Evolutionary conservation across 2,797 vertebrate genomes (phyloP), one percentile per base, ranked within the genome.

Genomic region (Nannoperca obscura): DNA sequence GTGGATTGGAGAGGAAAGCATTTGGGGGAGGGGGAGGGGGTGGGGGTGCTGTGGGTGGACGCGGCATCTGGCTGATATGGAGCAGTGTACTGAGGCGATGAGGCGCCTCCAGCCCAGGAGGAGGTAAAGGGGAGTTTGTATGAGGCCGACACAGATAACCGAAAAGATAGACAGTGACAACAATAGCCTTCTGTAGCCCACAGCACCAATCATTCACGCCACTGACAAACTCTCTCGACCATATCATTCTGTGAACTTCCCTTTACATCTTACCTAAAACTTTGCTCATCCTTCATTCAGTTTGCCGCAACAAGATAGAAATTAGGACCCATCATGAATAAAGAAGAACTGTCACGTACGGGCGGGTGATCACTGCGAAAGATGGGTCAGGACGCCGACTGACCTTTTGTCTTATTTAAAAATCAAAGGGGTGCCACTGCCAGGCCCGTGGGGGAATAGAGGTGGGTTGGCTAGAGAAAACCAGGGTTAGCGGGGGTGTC

Each of bases 381-480:
- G 90, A 87, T 70, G 46, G 86, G 84, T 84, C 86, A 89, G 76
- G 80, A 71, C 70, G 75, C 82, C 20, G 34, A 72, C 84, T 95
- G 95, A 95, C 95, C 94, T 95, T 93, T 94, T 81, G 84, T 94
- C 93, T 94, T 94, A 93, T 94, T 94, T 94, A 94, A 95, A 95
- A 95, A 95, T 94, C 93, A 94, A 95, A 95, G 71, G 86, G 86
- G 89, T 91, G 88, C 88, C 82, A 83, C 86, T 71, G 75, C 73
- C 50, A 50, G 76, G 86, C 84, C 87, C 65, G 11, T 53, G 60
- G 80, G 82, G 85, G 86, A 80, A 73, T 62, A 20, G 54, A 71
- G 82, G 80, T 84, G 66, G 84, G 80, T 55, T 81, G 84, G 55
- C 81, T 71, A 49, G 80, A 85, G 82, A 65, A 76, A 76, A 62